A percentile compares a stretch with the other conserved stretches of the same genome.
phyloP scores from a whole-genome alignment of 2,888 invertebrate species.

The Gandaritis pyraliata region DNA sequence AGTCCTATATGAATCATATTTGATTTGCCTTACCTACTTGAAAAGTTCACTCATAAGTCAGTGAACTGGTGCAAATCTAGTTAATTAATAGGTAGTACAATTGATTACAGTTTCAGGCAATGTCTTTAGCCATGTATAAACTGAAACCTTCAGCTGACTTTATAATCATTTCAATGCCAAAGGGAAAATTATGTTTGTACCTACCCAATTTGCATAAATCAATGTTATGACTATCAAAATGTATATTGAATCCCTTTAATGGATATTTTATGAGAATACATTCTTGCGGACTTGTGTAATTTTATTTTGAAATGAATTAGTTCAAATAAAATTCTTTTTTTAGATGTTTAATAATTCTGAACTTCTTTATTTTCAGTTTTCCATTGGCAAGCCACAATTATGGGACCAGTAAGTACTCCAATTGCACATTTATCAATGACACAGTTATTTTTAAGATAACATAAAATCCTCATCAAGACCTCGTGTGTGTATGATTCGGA shows the following conservation, averaged over 20 bases:
- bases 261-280: slow-evolving; percentile 2
- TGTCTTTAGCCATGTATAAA: background rate
- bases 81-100: background rate
- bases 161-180: background rate
- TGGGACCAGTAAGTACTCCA: slow-evolving; percentile 97
- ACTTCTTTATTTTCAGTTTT: slow-evolving; percentile 92
- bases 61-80: slow-evolving; percentile 6
- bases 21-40: background rate
- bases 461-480: background rate
- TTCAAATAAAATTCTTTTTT: background rate
- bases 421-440: slow-evolving; percentile 5
- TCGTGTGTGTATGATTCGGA: too few species aligned
- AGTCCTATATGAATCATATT: slow-evolving; percentile 15
- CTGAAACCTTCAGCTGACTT: background rate
- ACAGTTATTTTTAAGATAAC: slow-evolving; percentile 26
- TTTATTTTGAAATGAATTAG: background rate
- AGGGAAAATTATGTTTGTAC: too few species aligned
- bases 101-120: background rate
- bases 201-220: slow-evolving; percentile 11
- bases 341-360: slow-evolving; percentile 1
- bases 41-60: slow-evolving; percentile 11
- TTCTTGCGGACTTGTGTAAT: background rate
- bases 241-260: slow-evolving; percentile 7
- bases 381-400: slow-evolving; percentile 99
- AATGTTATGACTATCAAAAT: slow-evolving; percentile 11